Conservation (phyloP, 2,888 invertebrate species). For the Leptinotarsa peninsularis region DNA sequence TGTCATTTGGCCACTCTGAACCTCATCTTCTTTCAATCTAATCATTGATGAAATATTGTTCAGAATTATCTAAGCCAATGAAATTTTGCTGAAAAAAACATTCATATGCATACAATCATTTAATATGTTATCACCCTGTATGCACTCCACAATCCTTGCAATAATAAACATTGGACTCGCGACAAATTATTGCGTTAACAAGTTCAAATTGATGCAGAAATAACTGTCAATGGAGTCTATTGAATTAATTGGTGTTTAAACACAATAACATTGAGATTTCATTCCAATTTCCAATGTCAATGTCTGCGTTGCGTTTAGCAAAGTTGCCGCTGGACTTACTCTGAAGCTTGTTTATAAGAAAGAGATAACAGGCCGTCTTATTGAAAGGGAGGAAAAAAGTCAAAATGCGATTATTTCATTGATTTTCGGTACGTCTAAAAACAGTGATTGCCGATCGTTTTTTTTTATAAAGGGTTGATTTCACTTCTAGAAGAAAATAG, state of each 20-base stretch:
- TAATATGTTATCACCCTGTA: neutral
- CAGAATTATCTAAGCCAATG: too few relatives aligned
- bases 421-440: too few relatives aligned
- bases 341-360: neutral
- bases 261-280: constrained; percentile 21
- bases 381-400: neutral
- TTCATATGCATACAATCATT: too few relatives aligned
- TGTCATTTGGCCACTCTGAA: too few relatives aligned
- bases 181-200: constrained; percentile 30
- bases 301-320: constrained; percentile 2
- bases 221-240: constrained; percentile 24
- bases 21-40: too few relatives aligned
- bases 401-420: neutral
- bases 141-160: neutral
- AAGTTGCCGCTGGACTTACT: neutral
- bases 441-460: too few relatives aligned
- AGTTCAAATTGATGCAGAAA: constrained; percentile 21
- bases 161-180: constrained; percentile 21
- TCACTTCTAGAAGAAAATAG: too few relatives aligned
- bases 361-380: neutral
- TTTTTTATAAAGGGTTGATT: too few relatives aligned
- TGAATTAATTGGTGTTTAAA: constrained; percentile 20
- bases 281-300: constrained; percentile 21
- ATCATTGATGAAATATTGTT: too few relatives aligned
- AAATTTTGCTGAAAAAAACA: too few relatives aligned